Percentiles rank a stretch among this genome's conserved stretches.
These are phyloP conservation scores for Synodontis membranacea DNA, from an alignment of 2,113 vertebrate species.

Conservation along the genomic window DNA sequence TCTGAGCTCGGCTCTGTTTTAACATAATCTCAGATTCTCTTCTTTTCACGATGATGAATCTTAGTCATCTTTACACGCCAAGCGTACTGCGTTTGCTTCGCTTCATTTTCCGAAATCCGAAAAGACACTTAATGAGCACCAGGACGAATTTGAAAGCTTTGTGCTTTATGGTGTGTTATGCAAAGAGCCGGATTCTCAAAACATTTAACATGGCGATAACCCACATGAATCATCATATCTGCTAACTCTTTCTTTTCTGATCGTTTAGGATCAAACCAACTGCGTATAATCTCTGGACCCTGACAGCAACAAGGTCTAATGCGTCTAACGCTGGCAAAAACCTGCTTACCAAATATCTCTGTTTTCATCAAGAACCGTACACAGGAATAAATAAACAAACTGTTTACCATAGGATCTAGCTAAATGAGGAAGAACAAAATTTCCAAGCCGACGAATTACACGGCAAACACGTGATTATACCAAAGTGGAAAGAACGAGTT, in stretches of 20 bases:
- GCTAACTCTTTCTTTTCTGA: background rate
- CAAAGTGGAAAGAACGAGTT: conserved; percentile 17
- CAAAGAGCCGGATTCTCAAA: background rate
- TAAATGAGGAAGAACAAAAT: background rate
- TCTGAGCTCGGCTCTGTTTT: background rate
- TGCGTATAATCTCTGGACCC: background rate
- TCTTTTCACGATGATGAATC: background rate
- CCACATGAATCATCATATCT: background rate
- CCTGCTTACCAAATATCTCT: background rate
- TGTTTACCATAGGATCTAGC: background rate
- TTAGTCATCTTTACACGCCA: background rate
- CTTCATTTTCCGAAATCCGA: background rate
- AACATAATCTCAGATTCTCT: background rate
- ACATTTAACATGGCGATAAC: background rate
- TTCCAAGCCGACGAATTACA: background rate
- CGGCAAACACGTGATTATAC: background rate
- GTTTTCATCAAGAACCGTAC: background rate
- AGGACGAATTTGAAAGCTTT: background rate
- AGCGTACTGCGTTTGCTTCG: too few relatives aligned
- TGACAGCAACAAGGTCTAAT: background rate
- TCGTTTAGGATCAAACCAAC: background rate
- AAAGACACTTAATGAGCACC: background rate
- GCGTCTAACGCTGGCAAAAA: background rate
- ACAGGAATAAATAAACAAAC: background rate
- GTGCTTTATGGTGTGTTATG: background rate